phyloP scores from a whole-genome alignment of 1,140 invertebrate species.

The Paralvinella palmiformis region DNA sequence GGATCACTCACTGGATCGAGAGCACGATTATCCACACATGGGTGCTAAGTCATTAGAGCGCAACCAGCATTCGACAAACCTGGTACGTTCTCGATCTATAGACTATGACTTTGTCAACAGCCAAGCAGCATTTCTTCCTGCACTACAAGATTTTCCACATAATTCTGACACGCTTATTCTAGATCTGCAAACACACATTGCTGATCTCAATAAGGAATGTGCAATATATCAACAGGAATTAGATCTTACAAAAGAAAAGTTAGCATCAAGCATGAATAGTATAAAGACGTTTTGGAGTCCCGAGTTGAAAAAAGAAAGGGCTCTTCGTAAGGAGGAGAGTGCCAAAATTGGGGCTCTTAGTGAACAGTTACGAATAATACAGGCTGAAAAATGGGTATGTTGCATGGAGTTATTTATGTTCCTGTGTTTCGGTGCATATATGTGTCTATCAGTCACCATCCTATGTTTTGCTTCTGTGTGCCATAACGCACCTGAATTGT shows the following conservation, averaged over 20 bases:
- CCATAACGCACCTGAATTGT: too few species aligned
- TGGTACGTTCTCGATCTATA: slow-evolving; percentile 13
- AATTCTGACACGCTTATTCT: slow-evolving; percentile 56
- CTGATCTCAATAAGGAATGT: slow-evolving; percentile 90
- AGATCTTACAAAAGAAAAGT: slow-evolving; percentile 93
- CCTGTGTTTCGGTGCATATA: too few species aligned
- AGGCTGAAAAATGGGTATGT: slow-evolving; percentile 94
- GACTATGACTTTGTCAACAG: slow-evolving; percentile 11
- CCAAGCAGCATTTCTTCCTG: not conserved
- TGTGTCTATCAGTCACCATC: too few species aligned
- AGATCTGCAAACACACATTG: slow-evolving; percentile 90
- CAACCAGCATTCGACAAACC: slow-evolving; percentile 7
- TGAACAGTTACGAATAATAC: slow-evolving; percentile 91
- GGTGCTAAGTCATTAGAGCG: slow-evolving; percentile 45
- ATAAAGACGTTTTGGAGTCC: slow-evolving; percentile 99
- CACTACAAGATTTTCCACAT: not conserved
- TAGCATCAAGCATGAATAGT: slow-evolving; percentile 97
- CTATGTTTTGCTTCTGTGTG: too few species aligned
- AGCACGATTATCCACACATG: slow-evolving; percentile 42
- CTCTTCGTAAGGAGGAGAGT: slow-evolving; percentile 92
- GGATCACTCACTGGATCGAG: slow-evolving; percentile 19
- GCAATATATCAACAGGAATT: slow-evolving; percentile 93
- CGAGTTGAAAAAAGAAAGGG: slow-evolving; percentile 95
- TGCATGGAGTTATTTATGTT: too few species aligned
- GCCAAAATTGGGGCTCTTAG: slow-evolving; percentile 94